Conservation (phyloP, 2,888 invertebrate species). For the Lasiommata megera region DNA sequence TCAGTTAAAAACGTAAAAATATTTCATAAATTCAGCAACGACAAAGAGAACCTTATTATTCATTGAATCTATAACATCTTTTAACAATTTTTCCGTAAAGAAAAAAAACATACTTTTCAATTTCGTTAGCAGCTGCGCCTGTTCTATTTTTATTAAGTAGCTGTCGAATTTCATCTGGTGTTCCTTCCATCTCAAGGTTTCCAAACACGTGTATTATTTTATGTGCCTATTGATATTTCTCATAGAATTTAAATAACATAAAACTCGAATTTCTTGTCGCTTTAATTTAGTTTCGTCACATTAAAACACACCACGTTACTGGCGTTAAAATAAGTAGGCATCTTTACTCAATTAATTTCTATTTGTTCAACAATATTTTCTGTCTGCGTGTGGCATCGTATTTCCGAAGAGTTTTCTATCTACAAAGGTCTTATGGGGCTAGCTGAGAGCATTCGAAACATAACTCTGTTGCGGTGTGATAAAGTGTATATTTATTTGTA, state of each 20-base stretch:
- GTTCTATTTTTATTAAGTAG: neutral
- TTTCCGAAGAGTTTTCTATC: conserved; percentile 7
- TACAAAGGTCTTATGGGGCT: neutral
- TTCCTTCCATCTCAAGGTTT: neutral
- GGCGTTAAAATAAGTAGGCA: neutral
- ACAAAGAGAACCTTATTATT: too few relatives aligned
- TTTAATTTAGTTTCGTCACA: neutral
- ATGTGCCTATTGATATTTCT: neutral
- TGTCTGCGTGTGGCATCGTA: conserved; percentile 20
- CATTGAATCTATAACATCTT: too few relatives aligned
- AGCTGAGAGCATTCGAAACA: neutral
- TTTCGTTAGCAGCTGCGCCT: neutral
- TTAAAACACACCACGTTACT: conserved; percentile 8
- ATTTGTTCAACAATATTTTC: conserved; percentile 22
- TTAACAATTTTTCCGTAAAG: too few relatives aligned
- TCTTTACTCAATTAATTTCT: conserved; percentile 1
- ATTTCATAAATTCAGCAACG: too few relatives aligned
- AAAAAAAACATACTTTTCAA: conserved; percentile 4
- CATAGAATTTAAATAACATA: too few relatives aligned
- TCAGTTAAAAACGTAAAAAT: too few relatives aligned
- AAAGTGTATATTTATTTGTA: neutral
- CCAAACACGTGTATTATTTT: neutral
- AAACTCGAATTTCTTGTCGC: neutral
- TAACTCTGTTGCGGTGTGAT: conserved; percentile 4
- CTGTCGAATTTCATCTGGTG: neutral